Base-by-base conservation (phyloP, 2,797 vertebrate genomes). In the Liasis olivaceus region DNA sequence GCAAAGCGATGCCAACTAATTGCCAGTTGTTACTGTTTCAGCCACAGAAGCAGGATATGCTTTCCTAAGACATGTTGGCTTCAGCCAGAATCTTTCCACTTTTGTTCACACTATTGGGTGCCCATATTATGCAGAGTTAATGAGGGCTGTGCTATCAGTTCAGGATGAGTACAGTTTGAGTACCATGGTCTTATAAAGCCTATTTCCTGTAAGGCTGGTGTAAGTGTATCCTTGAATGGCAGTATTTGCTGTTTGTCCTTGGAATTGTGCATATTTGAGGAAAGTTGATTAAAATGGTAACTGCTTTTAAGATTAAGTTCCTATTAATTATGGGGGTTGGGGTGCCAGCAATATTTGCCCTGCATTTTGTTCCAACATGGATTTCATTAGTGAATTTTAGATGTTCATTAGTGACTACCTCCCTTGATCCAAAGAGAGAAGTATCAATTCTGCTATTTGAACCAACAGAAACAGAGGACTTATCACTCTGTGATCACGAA, bases 241-340 rank as follows among this genome's bases (percentile, higher is more conserved):
- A 42, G 31, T 1, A 60, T 42, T 89, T 60, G 36, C 54, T 81
- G 1, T 51, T 17, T 0, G 0, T 14, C 28, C 87, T 20, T 17
- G 87, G 36, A 60, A 17, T 9, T 8, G 72, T 15, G 0, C 81
- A 64, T 51, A 51, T 59, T 9, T 31, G 26, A 22, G 59, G 93
- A 95, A 97, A 97, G 94, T 93, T 89, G 95, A 96, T 97, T 97
- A 95, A 95, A 95, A 97, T 96, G 96, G 97, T 97, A 96, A 95
- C 95, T 96, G 96, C 89, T 31, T 91, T 88, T 0, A 86, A 95
- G 96, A 98, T 96, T 97, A 97, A 97, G 97, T 97, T 98, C 97
- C 94, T 96, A 97, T 95, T 93, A 96, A 98, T 95, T 92, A 86
- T 95, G 93, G 93, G 15, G 22, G 86, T 47, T 31, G 6, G 12